These are phyloP conservation scores for Prinia subflava DNA, from an alignment of 2,113 vertebrate species.

Conservation along the genomic window DNA sequence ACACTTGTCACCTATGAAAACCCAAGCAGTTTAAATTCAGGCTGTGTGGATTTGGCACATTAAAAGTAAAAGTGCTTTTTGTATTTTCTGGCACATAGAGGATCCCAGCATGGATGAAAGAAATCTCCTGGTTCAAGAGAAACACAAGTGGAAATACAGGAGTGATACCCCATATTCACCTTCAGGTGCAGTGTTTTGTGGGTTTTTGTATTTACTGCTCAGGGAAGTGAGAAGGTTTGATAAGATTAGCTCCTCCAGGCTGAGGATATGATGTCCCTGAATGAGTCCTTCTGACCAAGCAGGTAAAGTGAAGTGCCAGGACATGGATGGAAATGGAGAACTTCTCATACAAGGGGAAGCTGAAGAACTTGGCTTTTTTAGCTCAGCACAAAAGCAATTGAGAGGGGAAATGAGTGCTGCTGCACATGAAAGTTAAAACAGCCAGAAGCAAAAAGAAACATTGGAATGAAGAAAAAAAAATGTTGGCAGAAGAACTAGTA, in stretches of 20 bases:
- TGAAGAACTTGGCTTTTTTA: not conserved
- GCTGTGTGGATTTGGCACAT: not conserved
- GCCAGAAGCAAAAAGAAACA: conserved; percentile 16
- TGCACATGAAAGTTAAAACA: conserved; percentile 12
- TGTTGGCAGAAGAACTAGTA: conserved; percentile 9
- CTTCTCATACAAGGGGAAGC: not conserved
- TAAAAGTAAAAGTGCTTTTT: too few relatives aligned
- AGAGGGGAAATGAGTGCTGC: not conserved
- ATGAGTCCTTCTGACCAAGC: not conserved
- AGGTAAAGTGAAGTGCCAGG: not conserved
- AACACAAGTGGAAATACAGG: not conserved
- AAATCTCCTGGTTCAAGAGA: not conserved
- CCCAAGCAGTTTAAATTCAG: not conserved
- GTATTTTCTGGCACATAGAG: not conserved
- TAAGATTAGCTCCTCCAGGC: not conserved
- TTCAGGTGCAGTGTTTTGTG: not conserved
- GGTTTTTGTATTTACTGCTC: not conserved
- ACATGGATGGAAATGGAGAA: not conserved
- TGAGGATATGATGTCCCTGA: not conserved
- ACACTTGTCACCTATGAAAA: not conserved
- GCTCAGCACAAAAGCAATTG: not conserved
- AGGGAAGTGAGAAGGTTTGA: not conserved
- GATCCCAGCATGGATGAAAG: not conserved
- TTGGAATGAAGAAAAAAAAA: not conserved
- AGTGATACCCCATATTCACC: not conserved